These are phyloP conservation scores for Sphyrna mokarran DNA, from an alignment of 2,113 vertebrate genomes.

Conservation along the genomic window DNA sequence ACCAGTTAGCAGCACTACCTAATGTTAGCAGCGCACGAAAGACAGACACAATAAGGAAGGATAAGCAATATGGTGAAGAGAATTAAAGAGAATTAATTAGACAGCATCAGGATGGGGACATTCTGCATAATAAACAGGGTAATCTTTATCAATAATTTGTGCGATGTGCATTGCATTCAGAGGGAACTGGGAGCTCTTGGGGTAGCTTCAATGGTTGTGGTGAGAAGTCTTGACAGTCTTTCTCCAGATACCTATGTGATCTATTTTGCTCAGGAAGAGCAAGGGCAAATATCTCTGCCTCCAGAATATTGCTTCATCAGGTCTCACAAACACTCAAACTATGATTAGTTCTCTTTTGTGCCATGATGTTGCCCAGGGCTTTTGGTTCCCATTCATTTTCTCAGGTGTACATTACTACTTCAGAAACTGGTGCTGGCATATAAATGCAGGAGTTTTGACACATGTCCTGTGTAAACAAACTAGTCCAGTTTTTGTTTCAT, in stretches of 20 bases:
- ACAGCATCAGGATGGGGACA: not conserved
- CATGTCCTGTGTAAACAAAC: not conserved
- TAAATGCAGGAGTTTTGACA: not conserved
- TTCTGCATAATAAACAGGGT: not conserved
- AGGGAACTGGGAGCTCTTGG: not conserved
- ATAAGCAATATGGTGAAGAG: not conserved
- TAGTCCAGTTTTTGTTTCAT: not conserved
- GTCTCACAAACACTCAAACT: not conserved
- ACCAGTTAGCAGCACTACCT: not conserved
- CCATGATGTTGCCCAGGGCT: not conserved
- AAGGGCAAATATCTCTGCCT: not conserved
- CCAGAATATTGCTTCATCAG: not conserved
- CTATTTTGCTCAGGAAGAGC: not conserved
- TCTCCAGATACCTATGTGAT: not conserved
- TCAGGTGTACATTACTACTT: not conserved
- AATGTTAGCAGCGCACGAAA: not conserved
- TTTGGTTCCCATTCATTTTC: not conserved
- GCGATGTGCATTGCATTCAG: not conserved
- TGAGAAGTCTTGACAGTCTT: not conserved
- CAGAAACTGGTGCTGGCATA: not conserved
- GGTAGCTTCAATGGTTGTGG: not conserved
- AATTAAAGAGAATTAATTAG: not conserved
- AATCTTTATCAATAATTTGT: not conserved
- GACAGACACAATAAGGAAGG: not conserved
- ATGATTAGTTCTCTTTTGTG: not conserved